These are phyloP conservation scores for Podarcis cretensis DNA, from an alignment of 2,113 vertebrate genomes.

Conservation along the genomic window DNA sequence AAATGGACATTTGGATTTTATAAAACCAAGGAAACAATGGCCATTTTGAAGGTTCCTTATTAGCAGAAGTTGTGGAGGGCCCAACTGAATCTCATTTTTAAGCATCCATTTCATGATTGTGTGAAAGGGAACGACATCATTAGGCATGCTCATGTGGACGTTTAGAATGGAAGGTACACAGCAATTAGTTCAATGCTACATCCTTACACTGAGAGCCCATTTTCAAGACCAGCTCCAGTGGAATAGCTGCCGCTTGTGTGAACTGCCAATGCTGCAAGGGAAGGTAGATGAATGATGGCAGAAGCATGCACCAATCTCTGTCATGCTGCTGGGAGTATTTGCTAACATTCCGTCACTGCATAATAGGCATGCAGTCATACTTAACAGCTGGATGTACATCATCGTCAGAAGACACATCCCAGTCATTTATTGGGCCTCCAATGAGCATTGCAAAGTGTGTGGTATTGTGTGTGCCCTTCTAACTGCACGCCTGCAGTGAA, in stretches of 20 bases:
- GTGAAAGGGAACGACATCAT: neutral
- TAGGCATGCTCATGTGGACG: neutral
- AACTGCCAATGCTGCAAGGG: neutral
- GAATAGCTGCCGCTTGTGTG: neutral
- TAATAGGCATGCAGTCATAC: neutral
- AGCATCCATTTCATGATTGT: neutral
- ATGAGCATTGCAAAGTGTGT: neutral
- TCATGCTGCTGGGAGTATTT: neutral
- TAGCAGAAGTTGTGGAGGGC: neutral
- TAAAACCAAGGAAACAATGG: neutral
- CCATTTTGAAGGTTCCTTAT: neutral
- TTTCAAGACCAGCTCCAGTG: neutral
- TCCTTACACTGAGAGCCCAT: neutral
- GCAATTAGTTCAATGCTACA: neutral
- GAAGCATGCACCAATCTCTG: neutral
- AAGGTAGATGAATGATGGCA: neutral
- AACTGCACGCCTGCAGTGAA: too few relatives aligned
- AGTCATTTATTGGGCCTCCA: neutral
- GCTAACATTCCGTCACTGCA: neutral
- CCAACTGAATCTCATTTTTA: neutral
- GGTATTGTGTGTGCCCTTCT: too few relatives aligned
- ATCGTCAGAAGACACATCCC: too few relatives aligned
- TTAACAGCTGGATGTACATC: neutral
- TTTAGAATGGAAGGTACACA: neutral
- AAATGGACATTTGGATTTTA: neutral